Conservation (phyloP, 2,113 vertebrate genomes). For the Apistogramma diplotaenia region DNA sequence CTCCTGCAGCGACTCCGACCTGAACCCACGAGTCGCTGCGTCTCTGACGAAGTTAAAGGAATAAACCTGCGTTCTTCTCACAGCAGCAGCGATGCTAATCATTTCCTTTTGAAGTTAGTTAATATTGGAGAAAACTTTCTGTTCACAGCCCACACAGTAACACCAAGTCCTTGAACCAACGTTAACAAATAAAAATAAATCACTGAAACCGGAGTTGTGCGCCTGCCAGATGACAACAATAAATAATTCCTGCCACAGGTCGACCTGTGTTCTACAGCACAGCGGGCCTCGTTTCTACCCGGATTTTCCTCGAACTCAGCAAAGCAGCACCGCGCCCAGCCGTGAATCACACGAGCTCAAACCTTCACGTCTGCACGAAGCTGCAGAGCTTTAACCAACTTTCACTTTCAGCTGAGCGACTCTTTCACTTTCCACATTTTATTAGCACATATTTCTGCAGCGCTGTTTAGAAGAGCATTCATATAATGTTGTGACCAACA, state of each 20-base stretch:
- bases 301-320: conserved; percentile 59
- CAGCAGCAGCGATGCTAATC: neutral
- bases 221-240: conserved; percentile 53
- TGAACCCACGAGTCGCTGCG: no score
- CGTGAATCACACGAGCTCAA: conserved; percentile 58
- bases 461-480: neutral
- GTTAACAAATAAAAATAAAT: conserved; percentile 51
- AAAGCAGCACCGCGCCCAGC: conserved; percentile 34
- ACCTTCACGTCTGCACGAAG: no score
- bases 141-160: neutral
- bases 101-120: neutral
- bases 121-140: neutral
- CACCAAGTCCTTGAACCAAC: conserved; percentile 39
- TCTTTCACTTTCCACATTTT: neutral
- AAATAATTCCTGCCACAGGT: conserved; percentile 52
- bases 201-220: conserved; percentile 39
- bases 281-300: conserved; percentile 49
- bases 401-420: neutral
- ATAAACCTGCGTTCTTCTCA: neutral
- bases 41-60: neutral
- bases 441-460: conserved; percentile 2
- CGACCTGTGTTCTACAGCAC: conserved; percentile 35
- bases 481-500: neutral
- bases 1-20: no score
- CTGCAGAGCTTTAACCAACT: no score